These are phyloP conservation scores for Dynastes tityus DNA, from an alignment of 2,888 invertebrate genomes.

Conservation along the genomic window DNA sequence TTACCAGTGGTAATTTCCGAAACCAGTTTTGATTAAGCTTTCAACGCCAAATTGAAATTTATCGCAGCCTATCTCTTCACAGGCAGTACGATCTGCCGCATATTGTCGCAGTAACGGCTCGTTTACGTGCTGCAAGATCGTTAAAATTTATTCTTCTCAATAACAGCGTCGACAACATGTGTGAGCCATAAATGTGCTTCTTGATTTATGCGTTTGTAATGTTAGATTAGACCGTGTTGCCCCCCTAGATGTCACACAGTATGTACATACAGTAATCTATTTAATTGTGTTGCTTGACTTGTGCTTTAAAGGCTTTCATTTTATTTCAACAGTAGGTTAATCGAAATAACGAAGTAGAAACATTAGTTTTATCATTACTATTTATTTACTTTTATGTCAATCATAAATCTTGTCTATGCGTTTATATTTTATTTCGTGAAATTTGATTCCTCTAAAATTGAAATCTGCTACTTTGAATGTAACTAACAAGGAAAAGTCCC, in stretches of 20 bases:
- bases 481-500: too few species aligned
- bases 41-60: conserved; percentile 16
- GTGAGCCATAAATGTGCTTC: neutral
- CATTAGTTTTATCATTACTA: neutral
- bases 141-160: conserved; percentile 40
- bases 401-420: neutral
- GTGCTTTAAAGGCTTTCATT: neutral
- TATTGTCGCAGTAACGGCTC: conserved; percentile 11
- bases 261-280: too few species aligned
- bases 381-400: neutral
- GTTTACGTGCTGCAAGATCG: conserved; percentile 1
- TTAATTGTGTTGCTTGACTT: neutral
- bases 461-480: neutral
- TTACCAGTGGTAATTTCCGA: neutral
- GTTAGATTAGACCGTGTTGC: neutral
- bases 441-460: neutral
- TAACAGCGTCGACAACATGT: conserved; percentile 19
- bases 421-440: neutral
- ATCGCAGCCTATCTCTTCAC: neutral
- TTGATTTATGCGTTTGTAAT: conserved; percentile 17
- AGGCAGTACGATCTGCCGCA: conserved; percentile 2
- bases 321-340: neutral
- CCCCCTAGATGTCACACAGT: neutral
- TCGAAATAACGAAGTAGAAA: neutral
- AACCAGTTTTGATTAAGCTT: neutral